Evolutionary conservation across 2,797 vertebrate species (phyloP), one percentile per base, ranked within the genome.

Genomic region (Sphenodon punctatus): DNA sequence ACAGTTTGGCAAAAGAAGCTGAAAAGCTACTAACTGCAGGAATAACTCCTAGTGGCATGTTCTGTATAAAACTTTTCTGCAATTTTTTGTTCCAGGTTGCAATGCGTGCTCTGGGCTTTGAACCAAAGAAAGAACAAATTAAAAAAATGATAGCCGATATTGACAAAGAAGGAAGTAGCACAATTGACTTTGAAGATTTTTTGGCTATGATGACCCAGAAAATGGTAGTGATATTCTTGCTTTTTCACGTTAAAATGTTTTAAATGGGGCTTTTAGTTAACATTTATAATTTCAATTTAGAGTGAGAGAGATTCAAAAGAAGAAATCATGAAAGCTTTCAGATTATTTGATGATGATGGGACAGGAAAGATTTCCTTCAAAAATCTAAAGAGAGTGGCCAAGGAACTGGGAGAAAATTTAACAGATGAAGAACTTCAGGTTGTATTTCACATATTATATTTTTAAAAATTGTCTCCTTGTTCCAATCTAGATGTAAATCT

Each of bases 101-200:
- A 0, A 98, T 99, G 97, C 95, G 96, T 60, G 98, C 99, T 56
- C 96, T 99, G 32, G 98, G 98, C 43, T 99, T 99, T 95, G 98
- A 99, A 88, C 98, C 98, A 38, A 99, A 98, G 95, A 99, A 98
- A 87, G 98, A 99, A 83, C 98, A 99, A 90, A 96, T 99, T 70
- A 98, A 96, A 92, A 97, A 97, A 90, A 96, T 99, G 97, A 96
- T 98, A 79, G 94, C 97, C 75, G 97, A 98, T 80, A 93, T 97
- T 22, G 97, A 98, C 86, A 98, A 96, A 90, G 97, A 97, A 48
- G 96, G 96, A 78, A 97, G 95, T 2, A 97, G 96, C 66, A 97
- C 95, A 32, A 97, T 99, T 81, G 93, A 95, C 88, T 99, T 98
- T 48, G 95, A 93, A 76, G 97, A 97, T 55, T 99, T 99, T 91